A percentile compares a stretch with the other conserved stretches of the same genome.
These are phyloP conservation scores for Poliocrania exsul DNA, from an alignment of 2,797 vertebrate genomes.

Conservation along the genomic window DNA sequence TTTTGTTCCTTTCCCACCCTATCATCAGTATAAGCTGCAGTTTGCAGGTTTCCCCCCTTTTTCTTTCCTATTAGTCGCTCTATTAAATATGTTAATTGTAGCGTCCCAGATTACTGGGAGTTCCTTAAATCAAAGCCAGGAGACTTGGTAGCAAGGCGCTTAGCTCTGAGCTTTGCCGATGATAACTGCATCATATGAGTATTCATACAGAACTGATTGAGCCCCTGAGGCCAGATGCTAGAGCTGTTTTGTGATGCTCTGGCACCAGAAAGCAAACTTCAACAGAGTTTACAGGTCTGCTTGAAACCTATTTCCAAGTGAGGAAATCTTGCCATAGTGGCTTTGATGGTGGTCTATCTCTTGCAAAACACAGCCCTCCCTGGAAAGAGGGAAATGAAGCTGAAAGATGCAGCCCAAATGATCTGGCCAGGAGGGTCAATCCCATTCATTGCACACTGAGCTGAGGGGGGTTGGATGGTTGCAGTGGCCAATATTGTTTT, in stretches of 20 bases:
- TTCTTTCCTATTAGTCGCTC: conserved; percentile 64
- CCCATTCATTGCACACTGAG: neutral
- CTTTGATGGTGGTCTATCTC: neutral
- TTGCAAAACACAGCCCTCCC: neutral
- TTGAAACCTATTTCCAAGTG: neutral
- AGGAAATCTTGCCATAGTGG: neutral
- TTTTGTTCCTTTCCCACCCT: neutral
- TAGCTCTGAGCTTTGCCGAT: conserved; percentile 51
- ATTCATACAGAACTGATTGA: conserved; percentile 67
- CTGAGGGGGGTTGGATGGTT: neutral
- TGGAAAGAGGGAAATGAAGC: neutral
- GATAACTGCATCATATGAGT: conserved; percentile 62
- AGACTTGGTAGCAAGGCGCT: conserved; percentile 54
- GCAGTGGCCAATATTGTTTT: neutral
- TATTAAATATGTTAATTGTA: conserved; percentile 72
- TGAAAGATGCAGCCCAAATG: neutral
- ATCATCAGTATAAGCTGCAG: neutral
- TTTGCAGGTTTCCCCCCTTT: neutral
- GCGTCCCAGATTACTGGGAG: conserved; percentile 62
- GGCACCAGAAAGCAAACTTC: conserved; percentile 23
- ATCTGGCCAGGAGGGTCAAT: neutral
- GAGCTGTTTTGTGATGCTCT: conserved; percentile 52
- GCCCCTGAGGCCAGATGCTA: conserved; percentile 54
- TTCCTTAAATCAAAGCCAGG: conserved; percentile 63
- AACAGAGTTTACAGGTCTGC: conserved; percentile 1